Evolutionary conservation across 1,140 invertebrate genomes (phyloP), one percentile per base, ranked within the genome.

Genomic region (Drosophila ironensis): DNA sequence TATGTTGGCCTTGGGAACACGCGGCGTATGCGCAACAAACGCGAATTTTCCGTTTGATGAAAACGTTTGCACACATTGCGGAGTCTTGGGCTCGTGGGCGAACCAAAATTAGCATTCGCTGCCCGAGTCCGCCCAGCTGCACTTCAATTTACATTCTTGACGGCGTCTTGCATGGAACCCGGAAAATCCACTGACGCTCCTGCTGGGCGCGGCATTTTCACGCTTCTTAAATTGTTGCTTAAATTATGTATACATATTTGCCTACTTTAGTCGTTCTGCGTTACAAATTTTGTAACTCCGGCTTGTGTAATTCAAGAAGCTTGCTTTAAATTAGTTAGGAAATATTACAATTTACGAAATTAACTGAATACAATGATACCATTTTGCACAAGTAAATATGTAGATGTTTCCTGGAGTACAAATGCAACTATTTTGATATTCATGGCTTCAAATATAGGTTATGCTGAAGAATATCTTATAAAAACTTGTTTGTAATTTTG

Each of bases 21-120:
- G 41, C 72, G 45, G 61, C 54, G 63, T 52, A 63, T 57, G 33
- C 56, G 69, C 61, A 57, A 61, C 16, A 70, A 53, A 56, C 52
- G 28, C 41, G 25, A 51, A 27, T 53, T 56, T 66, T 47, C n/a
- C 27, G 14, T 52, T 68, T 51, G 51, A 69, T 56, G 27, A 41
- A 77, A 73, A 27, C 42, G 28, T 56, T 61, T 61, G 41, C 46
- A 74, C 66, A 45, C 37, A 54, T 38, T 45, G 20, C 6, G 22
- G 5, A 1, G 8, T 2, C 33, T 45, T 38, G n/a, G 16, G 5
- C 27, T 42, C 16, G 14, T 27, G 12, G 24, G n/a, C 20, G 12
- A n/a, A 27, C 2, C 16, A 25, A 57, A 57, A 60, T 60, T 63
- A 63, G 57, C 24, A 63, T 63, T 63, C 57, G 48, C 24, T 17